Percentiles rank a stretch among this genome's conserved stretches.
Evolutionary conservation across 2,797 vertebrate genomes (phyloP).

Genomic region (Phataginus tetradactyla): DNA sequence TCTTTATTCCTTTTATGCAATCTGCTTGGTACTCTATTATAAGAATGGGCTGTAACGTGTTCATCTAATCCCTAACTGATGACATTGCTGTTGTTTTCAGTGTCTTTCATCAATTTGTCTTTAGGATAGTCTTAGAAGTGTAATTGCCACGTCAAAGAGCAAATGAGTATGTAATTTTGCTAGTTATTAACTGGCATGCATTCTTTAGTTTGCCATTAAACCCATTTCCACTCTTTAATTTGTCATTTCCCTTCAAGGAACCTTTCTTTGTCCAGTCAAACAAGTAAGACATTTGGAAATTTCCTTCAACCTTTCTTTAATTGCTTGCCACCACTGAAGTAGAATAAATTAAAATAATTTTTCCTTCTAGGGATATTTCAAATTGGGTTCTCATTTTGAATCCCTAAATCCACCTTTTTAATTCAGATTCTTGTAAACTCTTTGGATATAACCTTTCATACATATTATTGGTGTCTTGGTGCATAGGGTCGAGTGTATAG

Average conservation of each 20-base stretch:
- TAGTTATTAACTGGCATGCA: background rate
- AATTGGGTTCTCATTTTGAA: conserved; percentile 6
- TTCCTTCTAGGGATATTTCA: background rate
- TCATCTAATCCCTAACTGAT: background rate
- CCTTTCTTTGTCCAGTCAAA: background rate
- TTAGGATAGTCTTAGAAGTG: background rate
- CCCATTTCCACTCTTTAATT: background rate
- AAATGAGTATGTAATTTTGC: background rate
- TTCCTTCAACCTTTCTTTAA: background rate
- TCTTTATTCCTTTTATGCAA: background rate
- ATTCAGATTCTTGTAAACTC: background rate
- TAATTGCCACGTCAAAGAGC: background rate
- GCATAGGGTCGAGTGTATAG: background rate
- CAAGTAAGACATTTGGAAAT: background rate
- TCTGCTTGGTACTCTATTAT: background rate
- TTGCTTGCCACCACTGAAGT: background rate
- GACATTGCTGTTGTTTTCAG: background rate
- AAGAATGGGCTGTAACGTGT: background rate
- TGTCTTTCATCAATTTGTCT: background rate
- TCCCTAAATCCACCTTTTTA: background rate
- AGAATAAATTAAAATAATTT: conserved; percentile 38
- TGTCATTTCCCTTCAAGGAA: background rate
- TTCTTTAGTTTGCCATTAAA: background rate
- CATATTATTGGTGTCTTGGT: background rate
- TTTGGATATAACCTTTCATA: background rate